Evolutionary conservation across 2,888 invertebrate species (phyloP).

Genomic region (Chymomyza amoena): DNA sequence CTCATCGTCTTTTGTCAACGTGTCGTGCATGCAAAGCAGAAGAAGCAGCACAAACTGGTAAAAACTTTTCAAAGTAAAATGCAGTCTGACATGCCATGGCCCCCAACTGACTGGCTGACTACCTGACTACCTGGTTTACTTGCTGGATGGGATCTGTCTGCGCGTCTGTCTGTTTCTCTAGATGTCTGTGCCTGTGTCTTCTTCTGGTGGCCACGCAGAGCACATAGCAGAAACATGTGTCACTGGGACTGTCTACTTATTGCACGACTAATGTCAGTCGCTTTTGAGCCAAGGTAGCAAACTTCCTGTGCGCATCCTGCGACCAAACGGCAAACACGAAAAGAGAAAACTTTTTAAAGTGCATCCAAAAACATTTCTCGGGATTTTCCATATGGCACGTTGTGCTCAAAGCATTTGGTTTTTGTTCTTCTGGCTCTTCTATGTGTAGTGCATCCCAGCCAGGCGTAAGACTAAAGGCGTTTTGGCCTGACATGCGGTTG

Average conservation of each 20-base stretch:
- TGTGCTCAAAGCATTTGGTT: slow-evolving; percentile 6
- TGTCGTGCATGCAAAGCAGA: slow-evolving; percentile 64
- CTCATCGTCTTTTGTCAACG: slow-evolving; percentile 67
- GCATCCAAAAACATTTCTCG: background rate
- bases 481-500: slow-evolving; percentile 42
- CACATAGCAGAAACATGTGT: slow-evolving; percentile 64
- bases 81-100: slow-evolving; percentile 22
- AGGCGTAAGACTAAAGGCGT: background rate
- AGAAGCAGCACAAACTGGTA: slow-evolving; percentile 2
- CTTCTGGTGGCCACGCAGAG: slow-evolving; percentile 9
- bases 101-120: slow-evolving; percentile 2
- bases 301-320: background rate
- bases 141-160: slow-evolving; percentile 8
- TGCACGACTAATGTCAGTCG: slow-evolving; percentile 72
- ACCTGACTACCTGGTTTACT: background rate
- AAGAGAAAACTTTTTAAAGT: background rate
- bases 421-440: background rate
- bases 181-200: slow-evolving; percentile 9
- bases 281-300: slow-evolving; percentile 22
- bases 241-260: slow-evolving; percentile 69
- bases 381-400: background rate
- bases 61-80: slow-evolving; percentile 51
- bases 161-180: background rate
- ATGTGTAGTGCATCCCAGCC: background rate
- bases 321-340: background rate